Base-by-base conservation (phyloP, 2,113 vertebrate genomes). In the Oplegnathus fasciatus region DNA sequence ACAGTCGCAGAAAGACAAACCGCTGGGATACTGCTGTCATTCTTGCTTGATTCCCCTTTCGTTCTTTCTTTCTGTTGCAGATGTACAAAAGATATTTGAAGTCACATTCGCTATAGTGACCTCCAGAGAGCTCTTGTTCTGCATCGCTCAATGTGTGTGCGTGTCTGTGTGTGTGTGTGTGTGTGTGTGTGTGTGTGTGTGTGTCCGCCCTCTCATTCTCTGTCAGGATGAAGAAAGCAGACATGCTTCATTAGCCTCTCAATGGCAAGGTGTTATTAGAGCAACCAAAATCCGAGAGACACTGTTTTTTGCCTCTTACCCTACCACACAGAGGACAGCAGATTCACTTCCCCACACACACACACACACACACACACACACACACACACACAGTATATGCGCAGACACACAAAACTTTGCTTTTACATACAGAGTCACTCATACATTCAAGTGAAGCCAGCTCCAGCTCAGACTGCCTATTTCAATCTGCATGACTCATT, bases 221-320 rank as follows among this genome's bases (percentile, higher is more conserved):
- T 87, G 87, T 92, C 86, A 91, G 79, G 82, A 85, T 83, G 78
- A 87, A 91, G 88, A 87, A 72, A 75, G 84, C 68, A 80, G 89
- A 91, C 91, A 91, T 86, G 90, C 93, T 94, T 93, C 92, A 94
- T 94, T 94, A 94, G 85, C 66, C 87, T 86, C 89, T 90, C 89
- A 90, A 91, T 91, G 86, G 89, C 92, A 93, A 93, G 90, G 91
- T 94, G 92, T 91, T 93, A 89, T 94, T 88, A 90, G 88, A 91
- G 86, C 82, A 89, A 74, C 86, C 82, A 62, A 87, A 93, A 88
- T 86, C 78, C 72, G 61, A 85, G 83, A 75, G 61, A 82, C 78
- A 48, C 72, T 74, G 83, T 80, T 81, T 88, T 80, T 86, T 83
- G 78, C 52, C 78, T 77, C 42, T 77, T 68, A 72, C 61, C 65